phyloP scores from a whole-genome alignment of 1,140 invertebrate species.

The Limonius californicus region DNA sequence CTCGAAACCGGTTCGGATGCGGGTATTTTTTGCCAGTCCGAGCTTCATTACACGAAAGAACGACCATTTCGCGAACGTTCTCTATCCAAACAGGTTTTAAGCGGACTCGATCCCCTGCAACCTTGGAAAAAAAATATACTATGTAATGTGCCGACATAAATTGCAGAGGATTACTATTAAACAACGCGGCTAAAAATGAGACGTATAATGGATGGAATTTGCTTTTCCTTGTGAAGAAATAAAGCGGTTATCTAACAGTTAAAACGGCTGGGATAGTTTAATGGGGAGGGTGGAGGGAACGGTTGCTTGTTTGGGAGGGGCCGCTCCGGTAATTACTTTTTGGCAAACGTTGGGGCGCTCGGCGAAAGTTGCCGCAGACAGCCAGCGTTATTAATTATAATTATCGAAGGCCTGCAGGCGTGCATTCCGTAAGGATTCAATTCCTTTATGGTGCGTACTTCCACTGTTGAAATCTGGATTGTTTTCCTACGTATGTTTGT shows the following conservation, averaged over 20 bases:
- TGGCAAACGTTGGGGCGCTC: conserved; percentile 2
- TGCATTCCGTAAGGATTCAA: too few relatives aligned
- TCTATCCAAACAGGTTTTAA: conserved; percentile 3
- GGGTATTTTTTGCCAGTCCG: neutral
- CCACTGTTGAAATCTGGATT: too few relatives aligned
- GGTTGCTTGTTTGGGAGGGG: neutral
- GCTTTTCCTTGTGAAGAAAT: neutral
- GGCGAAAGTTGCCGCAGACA: neutral
- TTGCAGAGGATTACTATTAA: neutral
- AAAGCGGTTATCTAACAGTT: conserved; percentile 5
- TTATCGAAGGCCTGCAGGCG: too few relatives aligned
- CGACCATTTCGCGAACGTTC: neutral
- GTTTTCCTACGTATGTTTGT: too few relatives aligned
- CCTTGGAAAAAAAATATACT: neutral
- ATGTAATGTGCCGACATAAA: neutral
- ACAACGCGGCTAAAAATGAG: neutral
- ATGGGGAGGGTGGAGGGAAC: neutral
- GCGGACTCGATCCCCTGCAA: neutral
- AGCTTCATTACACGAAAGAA: neutral
- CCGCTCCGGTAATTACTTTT: conserved; percentile 1
- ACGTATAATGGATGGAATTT: neutral
- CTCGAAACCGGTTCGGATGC: conserved; percentile 3
- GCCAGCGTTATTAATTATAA: neutral
- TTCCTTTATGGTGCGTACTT: too few relatives aligned
- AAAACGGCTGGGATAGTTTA: neutral